Evolutionary conservation across 2,797 vertebrate species (phyloP).

Genomic region (Eidolon dupreanum): DNA sequence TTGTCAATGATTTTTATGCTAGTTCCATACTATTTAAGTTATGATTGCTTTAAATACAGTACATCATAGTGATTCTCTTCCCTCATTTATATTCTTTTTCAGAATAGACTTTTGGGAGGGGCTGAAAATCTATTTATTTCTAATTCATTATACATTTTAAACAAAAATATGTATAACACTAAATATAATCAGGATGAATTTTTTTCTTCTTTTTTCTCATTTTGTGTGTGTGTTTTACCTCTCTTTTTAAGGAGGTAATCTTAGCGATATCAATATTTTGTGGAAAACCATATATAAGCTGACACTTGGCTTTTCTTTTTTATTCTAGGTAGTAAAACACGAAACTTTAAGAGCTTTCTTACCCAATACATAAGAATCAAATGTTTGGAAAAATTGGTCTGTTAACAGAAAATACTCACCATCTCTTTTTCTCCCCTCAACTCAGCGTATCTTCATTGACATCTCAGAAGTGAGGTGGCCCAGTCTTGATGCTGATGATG

Average conservation of each 20-base stretch:
- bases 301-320: not conserved
- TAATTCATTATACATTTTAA: slow-evolving; percentile 31
- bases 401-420: slow-evolving; percentile 21
- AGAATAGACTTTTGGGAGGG: not conserved
- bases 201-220: not conserved
- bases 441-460: slow-evolving; percentile 80
- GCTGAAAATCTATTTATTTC: not conserved
- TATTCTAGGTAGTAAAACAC: not conserved
- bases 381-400: not conserved
- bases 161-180: slow-evolving; percentile 18
- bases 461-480: slow-evolving; percentile 89
- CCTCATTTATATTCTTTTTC: slow-evolving; percentile 11
- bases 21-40: not conserved
- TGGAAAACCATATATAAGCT: not conserved
- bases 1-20: not conserved
- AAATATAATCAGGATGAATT: not conserved
- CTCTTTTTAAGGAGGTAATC: not conserved
- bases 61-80: not conserved
- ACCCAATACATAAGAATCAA: not conserved
- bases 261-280: not conserved
- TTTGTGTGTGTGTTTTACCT: not conserved
- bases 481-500: slow-evolving; percentile 38
- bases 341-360: slow-evolving; percentile 5
- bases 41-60: not conserved
- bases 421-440: slow-evolving; percentile 48